phyloP scores from a whole-genome alignment of 2,113 vertebrate genomes.

The Peromyscus leucopus region DNA sequence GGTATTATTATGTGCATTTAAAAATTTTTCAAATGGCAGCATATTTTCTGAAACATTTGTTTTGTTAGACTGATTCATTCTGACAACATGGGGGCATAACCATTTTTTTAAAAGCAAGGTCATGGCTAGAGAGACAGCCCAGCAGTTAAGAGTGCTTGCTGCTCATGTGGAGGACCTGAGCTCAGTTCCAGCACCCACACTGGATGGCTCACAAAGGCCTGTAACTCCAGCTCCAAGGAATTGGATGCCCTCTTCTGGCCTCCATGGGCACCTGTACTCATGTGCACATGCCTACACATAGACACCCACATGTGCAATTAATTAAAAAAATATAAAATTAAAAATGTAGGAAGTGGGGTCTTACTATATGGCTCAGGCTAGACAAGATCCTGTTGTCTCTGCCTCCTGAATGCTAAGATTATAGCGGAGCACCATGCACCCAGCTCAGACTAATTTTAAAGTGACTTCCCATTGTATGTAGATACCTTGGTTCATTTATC shows the following conservation, averaged over 20 bases:
- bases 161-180: background rate
- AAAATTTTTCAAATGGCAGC: background rate
- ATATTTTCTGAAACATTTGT: conserved; percentile 3
- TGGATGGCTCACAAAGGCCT: background rate
- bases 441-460: background rate
- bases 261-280: background rate
- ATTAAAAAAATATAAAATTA: background rate
- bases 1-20: background rate
- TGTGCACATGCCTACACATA: background rate
- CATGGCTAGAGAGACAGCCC: background rate
- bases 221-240: background rate
- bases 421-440: background rate
- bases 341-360: background rate
- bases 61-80: background rate
- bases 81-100: background rate
- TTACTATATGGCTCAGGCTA: background rate
- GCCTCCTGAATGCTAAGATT: background rate
- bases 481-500: background rate
- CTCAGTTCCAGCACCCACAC: background rate
- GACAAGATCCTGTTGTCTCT: background rate
- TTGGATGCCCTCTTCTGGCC: background rate
- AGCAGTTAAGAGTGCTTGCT: no score
- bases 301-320: background rate
- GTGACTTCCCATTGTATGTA: background rate
- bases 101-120: background rate